A percentile compares a stretch with the other conserved stretches of the same genome.
Conservation (phyloP, 2,113 vertebrate species). For the Paradoxurus hermaphroditus region DNA sequence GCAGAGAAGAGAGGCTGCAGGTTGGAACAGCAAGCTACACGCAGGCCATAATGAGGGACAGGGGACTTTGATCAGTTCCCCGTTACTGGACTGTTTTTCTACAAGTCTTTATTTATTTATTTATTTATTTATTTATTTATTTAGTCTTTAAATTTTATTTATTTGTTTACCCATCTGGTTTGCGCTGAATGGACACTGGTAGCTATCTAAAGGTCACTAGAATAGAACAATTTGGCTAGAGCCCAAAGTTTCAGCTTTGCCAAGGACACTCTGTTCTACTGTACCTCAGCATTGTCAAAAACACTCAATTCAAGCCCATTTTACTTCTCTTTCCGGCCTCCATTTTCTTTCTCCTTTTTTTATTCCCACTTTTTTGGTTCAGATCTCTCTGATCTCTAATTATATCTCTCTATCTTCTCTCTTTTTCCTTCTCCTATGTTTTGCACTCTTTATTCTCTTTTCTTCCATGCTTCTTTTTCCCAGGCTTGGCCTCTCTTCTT, state of each 20-base stretch:
- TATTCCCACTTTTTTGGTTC: background rate
- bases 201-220: slow-evolving; percentile 73
- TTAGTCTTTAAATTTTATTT: slow-evolving; percentile 52
- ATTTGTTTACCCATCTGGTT: slow-evolving; percentile 58
- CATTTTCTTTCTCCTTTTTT: background rate
- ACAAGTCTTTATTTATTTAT: background rate
- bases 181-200: slow-evolving; percentile 37
- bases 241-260: slow-evolving; percentile 54
- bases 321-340: slow-evolving; percentile 23
- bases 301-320: slow-evolving; percentile 7
- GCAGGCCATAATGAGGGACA: slow-evolving; percentile 6
- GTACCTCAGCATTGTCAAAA: slow-evolving; percentile 50
- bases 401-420: background rate
- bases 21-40: slow-evolving; percentile 40
- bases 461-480: background rate
- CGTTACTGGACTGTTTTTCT: slow-evolving; percentile 27
- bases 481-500: background rate
- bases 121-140: slow-evolving; percentile 55
- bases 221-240: slow-evolving; percentile 61
- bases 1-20: background rate
- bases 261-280: slow-evolving; percentile 67
- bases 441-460: background rate
- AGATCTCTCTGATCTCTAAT: background rate
- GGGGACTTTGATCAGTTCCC: slow-evolving; percentile 55
- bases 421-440: background rate